Evolutionary conservation across 1,140 invertebrate genomes (phyloP), one percentile per base, ranked within the genome.

Genomic region (Monochamus saltuarius): DNA sequence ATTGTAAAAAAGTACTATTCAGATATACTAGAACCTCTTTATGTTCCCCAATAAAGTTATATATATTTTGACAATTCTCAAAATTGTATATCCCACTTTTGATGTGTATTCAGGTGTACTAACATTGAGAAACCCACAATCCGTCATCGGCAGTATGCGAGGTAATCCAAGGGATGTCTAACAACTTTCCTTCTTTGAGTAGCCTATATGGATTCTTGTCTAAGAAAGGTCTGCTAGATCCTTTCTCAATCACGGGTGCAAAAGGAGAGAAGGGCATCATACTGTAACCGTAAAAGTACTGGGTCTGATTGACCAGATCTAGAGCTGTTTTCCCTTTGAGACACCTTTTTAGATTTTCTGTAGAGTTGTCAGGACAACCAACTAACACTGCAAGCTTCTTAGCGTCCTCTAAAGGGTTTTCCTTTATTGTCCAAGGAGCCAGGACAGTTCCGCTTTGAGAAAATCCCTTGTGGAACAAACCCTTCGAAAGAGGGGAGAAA

Each of bases 371-470:
- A 4, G 77, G 73, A 71, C 86, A 89, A 60, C 84, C 83, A 7
- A 88, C 67, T 14, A 75, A 71, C 13, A 71, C 62, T 0, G 81
- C 83, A 14, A 89, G 66, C 66, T 81, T 77, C 9, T 79, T 68
- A 2, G 86, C 80, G 68, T 83, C 83, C 38, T 79, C 72, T 2
- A 77, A 64, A 0, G 82, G 77, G 50, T 85, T 78, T 62, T 81
- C 74, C 7, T 80, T 80, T 75, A 79, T 53, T 1, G 74, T 70
- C 92, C 89, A 95, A 4, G 83, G 84, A 67, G 83, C 80, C 1
- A 92, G 76, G 7, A 86, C 83, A 10, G 87, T 86, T 1, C 92
- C 93, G 70, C 90, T 93, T 78, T 89, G 84, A 0, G 91, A 85
- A 45, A 94, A 87, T 3, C 87, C 90, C 47, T 84, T 81, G 70